Evolutionary conservation across 2,113 vertebrate genomes (phyloP), one percentile per base, ranked within the genome.

Genomic region (Alouatta palliata): DNA sequence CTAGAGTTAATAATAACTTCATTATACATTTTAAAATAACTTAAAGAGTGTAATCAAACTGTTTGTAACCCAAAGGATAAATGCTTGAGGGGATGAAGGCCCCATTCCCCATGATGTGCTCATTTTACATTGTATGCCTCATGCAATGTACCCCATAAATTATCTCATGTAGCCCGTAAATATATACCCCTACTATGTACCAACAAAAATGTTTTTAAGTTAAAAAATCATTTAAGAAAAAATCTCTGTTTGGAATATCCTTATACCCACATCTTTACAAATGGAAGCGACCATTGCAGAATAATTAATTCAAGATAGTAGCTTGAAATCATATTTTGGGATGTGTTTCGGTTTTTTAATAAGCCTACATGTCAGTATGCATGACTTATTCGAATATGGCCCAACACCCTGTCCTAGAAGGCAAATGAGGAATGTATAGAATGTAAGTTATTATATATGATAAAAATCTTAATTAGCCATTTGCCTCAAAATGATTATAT

Each of bases 391-490:
- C 73, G 97, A 40, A 93, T 70, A 35, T 37, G 73, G 13, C 47
- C 81, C 35, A 90, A 85, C 11, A 96, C 25, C 81, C 9, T 61
- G 47, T 90, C 25, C 95, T 89, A 9, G 47, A 93, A 95, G 88
- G 96, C 66, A 94, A 93, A 96, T n/a, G 9, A 97, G 68, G 93
- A 83, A 8, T 95, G 94, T 23, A 8, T 14, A 40, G 37, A 96
- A 94, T 94, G 70, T 91, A 97, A 94, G 86, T 91, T 96, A 92
- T 96, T 84, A 83, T 85, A 81, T 87, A 91, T 81, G 89, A 95
- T 97, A 94, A 97, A 94, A 96, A 97, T n/a, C 3, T 2, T 96
- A 97, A 97, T 98, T 98, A 98, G 56, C 70, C 61, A 79, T 95
- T 97, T 85, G 95, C 90, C 80, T 98, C 97, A 97, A 97, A 83